Base-by-base conservation (phyloP, 2,888 invertebrate species). In the Volucella inflata region DNA sequence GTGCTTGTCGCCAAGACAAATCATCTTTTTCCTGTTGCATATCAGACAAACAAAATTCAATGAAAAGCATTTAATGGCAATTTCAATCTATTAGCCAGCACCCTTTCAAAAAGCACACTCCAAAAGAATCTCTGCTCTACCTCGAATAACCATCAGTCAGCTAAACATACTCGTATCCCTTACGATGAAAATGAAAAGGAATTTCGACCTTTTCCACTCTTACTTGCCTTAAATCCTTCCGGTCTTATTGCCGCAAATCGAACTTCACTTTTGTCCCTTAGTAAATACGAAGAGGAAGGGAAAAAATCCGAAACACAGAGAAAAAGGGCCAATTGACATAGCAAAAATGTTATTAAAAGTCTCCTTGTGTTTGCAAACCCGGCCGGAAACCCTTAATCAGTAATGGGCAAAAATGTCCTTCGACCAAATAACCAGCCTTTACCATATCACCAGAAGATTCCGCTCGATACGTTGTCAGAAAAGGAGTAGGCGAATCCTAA, bases 331-430 rank as follows among this genome's bases (percentile, higher is more conserved):
- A 44, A 76, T 53, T 57, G 40, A n/a, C 50, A 60, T 82, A 62
- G 68, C 57, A 57, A 74, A 79, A 75, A 60, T 42, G 75, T 80
- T 75, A 57, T 84, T 76, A 75, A 75, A 74, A 80, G 67, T 62
- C 38, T 71, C 48, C 59, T 71, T 80, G 79, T 65, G 74, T 57
- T 67, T 64, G 77, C 44, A 67, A 38, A 62, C 55, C 78, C 74
- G n/a, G 51, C 30, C 68, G 79, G 75, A 75, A 75, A 75, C 46
- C 75, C 59, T 62, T 75, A 79, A 84, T 75, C 65, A 75, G 74
- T 50, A 84, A 62, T 57, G 80, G 75, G 60, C 59, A 53, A 42
- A 59, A 42, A 65, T 55, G 42, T 67, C 48, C 42, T 71, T 57
- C 53, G 30, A 53, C 48, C 59, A 21, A 70, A 67, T 30, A 30